These are phyloP conservation scores for Chamaedrilus cognettii DNA, from an alignment of 2,888 invertebrate species.

Conservation along the genomic window DNA sequence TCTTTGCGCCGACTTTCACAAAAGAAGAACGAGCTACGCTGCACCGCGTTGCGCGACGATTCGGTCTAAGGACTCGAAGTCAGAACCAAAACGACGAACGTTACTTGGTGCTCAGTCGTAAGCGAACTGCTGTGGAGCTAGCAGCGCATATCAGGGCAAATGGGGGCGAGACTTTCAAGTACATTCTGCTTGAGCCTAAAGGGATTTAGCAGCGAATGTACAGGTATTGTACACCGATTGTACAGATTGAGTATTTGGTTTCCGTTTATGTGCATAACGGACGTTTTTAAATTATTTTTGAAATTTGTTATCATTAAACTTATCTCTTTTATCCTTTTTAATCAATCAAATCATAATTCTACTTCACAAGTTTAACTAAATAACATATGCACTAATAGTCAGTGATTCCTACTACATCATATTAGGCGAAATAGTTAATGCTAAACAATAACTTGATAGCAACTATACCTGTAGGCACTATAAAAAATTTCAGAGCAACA, in stretches of 20 bases:
- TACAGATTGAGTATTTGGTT: conserved; percentile 1
- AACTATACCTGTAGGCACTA: too few species aligned
- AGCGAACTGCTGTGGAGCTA: conserved; percentile 60
- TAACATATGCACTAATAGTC: too few species aligned
- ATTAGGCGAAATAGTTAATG: too few species aligned
- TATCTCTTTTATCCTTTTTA: background rate
- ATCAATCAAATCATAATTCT: too few species aligned
- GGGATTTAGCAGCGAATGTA: too few species aligned
- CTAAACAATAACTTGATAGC: too few species aligned
- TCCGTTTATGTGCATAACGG: background rate
- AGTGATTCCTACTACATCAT: too few species aligned
- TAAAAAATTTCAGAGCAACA: too few species aligned
- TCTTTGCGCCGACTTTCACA: conserved; percentile 59
- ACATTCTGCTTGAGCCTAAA: conserved; percentile 27
- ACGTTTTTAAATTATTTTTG: background rate
- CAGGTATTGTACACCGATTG: background rate
- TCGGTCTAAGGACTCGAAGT: conserved; percentile 64
- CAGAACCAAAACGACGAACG: conserved; percentile 62
- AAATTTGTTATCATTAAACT: background rate
- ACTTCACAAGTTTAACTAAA: too few species aligned
- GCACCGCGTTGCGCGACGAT: conserved; percentile 55
- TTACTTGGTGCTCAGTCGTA: conserved; percentile 63
- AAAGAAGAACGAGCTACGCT: conserved; percentile 61
- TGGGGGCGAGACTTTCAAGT: conserved; percentile 36
- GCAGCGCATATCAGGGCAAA: conserved; percentile 58